These are phyloP conservation scores for Bufo bufo DNA, from an alignment of 2,113 vertebrate species.

Conservation along the genomic window DNA sequence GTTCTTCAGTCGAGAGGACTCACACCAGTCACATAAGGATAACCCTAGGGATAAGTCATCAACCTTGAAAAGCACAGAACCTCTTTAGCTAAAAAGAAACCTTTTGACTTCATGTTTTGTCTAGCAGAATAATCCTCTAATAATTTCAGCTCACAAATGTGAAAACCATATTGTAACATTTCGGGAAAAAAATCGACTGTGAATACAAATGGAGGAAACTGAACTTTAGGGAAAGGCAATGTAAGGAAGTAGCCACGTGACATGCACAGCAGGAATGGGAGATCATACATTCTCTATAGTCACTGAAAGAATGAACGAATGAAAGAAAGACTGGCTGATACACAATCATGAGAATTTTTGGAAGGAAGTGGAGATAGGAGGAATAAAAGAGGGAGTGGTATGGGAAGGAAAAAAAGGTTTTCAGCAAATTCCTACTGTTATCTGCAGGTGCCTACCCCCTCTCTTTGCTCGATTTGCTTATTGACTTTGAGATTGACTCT, in stretches of 20 bases:
- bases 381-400: constrained; percentile 32
- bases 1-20: too few species aligned
- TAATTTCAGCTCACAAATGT: neutral
- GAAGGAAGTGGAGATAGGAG: constrained; percentile 47
- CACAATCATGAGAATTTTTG: constrained; percentile 50
- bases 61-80: neutral
- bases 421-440: constrained; percentile 10
- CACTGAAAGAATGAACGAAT: constrained; percentile 28
- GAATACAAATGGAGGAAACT: constrained; percentile 36
- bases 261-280: constrained; percentile 7
- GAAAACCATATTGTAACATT: neutral
- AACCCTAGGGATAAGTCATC: too few species aligned
- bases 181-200: neutral
- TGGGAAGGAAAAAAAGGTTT: constrained; percentile 37
- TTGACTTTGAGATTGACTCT: constrained; percentile 19
- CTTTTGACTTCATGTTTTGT: neutral
- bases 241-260: constrained; percentile 25
- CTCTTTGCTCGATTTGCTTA: constrained; percentile 19
- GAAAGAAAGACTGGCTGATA: constrained; percentile 8
- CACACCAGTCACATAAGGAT: too few species aligned
- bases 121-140: neutral
- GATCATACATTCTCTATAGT: neutral
- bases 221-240: neutral
- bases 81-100: neutral
- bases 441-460: constrained; percentile 35